Evolutionary conservation across 2,797 vertebrate species (phyloP), one percentile per base, ranked within the genome.

Genomic region (Crocodylus rhombifer): DNA sequence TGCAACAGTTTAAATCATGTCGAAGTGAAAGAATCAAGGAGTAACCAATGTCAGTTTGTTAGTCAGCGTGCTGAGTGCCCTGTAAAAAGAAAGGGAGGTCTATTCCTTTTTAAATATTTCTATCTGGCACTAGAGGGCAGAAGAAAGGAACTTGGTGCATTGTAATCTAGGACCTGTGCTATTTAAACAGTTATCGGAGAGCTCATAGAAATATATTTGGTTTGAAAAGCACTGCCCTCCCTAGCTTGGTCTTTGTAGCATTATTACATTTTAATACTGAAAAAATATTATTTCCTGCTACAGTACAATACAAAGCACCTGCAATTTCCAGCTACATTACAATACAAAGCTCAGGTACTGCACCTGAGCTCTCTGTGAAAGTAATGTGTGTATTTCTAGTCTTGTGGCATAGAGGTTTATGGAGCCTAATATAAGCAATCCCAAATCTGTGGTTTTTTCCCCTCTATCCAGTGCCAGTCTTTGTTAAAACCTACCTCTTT

Each of bases 121-220:
- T 69, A 1, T 91, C 78, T 60, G 80, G 86, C 95, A 74, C 93
- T 92, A 96, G 95, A 95, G 94, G 95, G 94, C 92, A 91, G 93
- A 69, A 91, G 78, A 80, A 92, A 51, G 61, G 84, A 33, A 5
- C 5, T 20, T 11, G 36, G 26, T 92, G 67, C 71, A n/a, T 76
- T 1, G 36, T 76, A 16, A 71, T 8, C 26, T 4, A 63, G 42
- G 89, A 18, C 63, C 15, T 11, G 56, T 11, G 76, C 20, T 42
- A 15, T 57, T 55, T 61, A 82, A 75, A 86, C 89, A 16, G 61
- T 73, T 13, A 0, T 26, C 56, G 4, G 1, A 77, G 75, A 67
- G 10, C 23, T 33, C 65, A 33, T 42, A 56, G 88, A 78, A 84
- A 90, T 81, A 80, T 91, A 90, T 58, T 77, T 14, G 61, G 5